Percentiles rank a stretch among this genome's conserved stretches.
These are phyloP conservation scores for Tenthredo livida DNA, from an alignment of 2,888 invertebrate genomes.

Conservation along the genomic window DNA sequence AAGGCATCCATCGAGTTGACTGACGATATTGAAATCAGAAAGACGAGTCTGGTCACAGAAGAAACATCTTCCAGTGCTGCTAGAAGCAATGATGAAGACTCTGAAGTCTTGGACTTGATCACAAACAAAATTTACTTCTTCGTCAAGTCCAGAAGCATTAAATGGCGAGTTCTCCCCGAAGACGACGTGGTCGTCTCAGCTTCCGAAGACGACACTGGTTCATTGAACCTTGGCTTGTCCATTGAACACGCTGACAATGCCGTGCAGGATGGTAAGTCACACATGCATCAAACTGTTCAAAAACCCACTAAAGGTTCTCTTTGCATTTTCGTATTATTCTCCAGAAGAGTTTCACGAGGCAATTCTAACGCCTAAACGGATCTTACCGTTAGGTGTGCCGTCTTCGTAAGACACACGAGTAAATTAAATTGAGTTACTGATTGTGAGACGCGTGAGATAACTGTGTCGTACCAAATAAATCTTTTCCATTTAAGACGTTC, in stretches of 20 bases:
- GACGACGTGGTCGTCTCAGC: slow-evolving; percentile 89
- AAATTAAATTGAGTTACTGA: not conserved
- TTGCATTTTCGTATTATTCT: not conserved
- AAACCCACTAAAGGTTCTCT: not conserved
- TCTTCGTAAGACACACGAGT: not conserved
- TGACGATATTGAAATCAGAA: slow-evolving; percentile 88
- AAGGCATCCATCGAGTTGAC: slow-evolving; percentile 89
- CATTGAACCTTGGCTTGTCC: slow-evolving; percentile 86
- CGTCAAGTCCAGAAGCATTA: slow-evolving; percentile 87
- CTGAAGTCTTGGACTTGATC: slow-evolving; percentile 83
- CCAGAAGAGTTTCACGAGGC: not conserved
- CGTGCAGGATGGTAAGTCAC: slow-evolving; percentile 72
- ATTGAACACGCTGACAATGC: slow-evolving; percentile 83
- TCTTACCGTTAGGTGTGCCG: slow-evolving; percentile 22
- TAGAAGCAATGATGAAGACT: slow-evolving; percentile 80
- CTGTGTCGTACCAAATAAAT: slow-evolving; percentile 21
- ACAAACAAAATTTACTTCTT: slow-evolving; percentile 89
- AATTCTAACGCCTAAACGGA: not conserved
- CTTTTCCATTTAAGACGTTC: not conserved
- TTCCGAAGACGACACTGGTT: slow-evolving; percentile 84
- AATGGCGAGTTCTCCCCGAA: slow-evolving; percentile 89
- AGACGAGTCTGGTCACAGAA: slow-evolving; percentile 79
- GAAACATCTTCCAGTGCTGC: slow-evolving; percentile 83
- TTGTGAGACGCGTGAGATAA: not conserved
- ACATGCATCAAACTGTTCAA: not conserved